Percentiles rank a stretch among this genome's conserved stretches.
phyloP scores from a whole-genome alignment of 2,888 invertebrate genomes.

The Hydraecia micacea region DNA sequence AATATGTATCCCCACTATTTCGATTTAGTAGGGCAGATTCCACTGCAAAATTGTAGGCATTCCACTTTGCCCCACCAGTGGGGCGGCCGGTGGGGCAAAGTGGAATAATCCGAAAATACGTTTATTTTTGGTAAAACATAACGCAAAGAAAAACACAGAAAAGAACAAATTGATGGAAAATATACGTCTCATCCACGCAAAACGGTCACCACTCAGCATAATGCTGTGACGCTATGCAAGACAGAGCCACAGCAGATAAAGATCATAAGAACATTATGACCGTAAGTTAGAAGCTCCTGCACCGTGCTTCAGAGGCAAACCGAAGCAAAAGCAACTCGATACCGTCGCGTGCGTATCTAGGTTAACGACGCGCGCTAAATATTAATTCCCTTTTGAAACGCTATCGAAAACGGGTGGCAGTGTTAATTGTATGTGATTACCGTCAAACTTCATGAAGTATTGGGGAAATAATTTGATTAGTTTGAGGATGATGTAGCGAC shows the following conservation, averaged over 20 bases:
- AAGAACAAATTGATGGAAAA: not conserved
- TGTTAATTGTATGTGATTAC: conserved; percentile 53
- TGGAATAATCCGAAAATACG: not conserved
- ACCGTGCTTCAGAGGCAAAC: not conserved
- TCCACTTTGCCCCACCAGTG: too few species aligned
- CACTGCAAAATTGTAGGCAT: too few species aligned
- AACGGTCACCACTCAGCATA: not conserved
- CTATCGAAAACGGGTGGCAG: conserved; percentile 34
- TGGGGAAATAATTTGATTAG: conserved; percentile 2
- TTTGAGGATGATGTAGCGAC: not conserved
- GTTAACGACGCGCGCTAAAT: conserved; percentile 54
- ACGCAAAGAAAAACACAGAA: not conserved
- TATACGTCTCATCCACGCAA: not conserved
- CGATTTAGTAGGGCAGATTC: too few species aligned
- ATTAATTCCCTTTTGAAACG: conserved; percentile 52
- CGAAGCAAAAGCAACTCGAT: conserved; percentile 25
- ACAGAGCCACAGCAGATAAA: not conserved
- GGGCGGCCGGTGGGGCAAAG: too few species aligned
- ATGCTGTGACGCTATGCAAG: not conserved
- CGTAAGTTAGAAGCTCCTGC: not conserved
- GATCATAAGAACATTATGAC: not conserved
- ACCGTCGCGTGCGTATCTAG: conserved; percentile 55
- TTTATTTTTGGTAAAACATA: not conserved
- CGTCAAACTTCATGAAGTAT: conserved; percentile 1
- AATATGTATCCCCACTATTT: too few species aligned